phyloP scores from a whole-genome alignment of 2,888 invertebrate genomes.

The Zygaena filipendulae region DNA sequence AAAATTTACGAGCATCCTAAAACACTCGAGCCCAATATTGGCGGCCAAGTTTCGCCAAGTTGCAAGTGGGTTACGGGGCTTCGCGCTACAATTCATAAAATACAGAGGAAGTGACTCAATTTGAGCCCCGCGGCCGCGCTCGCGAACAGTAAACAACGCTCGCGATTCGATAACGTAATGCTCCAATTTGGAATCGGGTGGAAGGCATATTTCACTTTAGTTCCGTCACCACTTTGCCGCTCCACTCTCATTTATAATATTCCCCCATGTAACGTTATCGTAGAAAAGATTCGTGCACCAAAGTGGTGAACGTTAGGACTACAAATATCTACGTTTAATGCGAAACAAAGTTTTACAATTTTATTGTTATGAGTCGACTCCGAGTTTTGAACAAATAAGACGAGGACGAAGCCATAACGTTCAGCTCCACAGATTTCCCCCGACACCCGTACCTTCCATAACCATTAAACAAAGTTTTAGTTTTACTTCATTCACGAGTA shows the following conservation, averaged over 20 bases:
- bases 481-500: slow-evolving; percentile 22
- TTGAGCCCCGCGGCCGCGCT: slow-evolving; percentile 17
- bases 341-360: too few relatives aligned
- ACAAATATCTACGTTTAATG: too few relatives aligned
- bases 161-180: slow-evolving; percentile 29
- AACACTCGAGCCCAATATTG: slow-evolving; percentile 28
- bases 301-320: too few relatives aligned
- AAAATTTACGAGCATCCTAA: slow-evolving; percentile 31
- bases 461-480: slow-evolving; percentile 37
- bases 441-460: slow-evolving; percentile 28
- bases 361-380: too few relatives aligned
- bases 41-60: slow-evolving; percentile 21
- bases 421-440: slow-evolving; percentile 39
- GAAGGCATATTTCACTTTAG: slow-evolving; percentile 33
- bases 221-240: slow-evolving; percentile 18
- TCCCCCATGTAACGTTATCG: too few relatives aligned
- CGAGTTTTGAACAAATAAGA: too few relatives aligned
- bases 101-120: slow-evolving; percentile 24
- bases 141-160: slow-evolving; percentile 30
- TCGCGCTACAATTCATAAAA: slow-evolving; percentile 33
- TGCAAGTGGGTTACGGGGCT: slow-evolving; percentile 20
- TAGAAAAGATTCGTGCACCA: too few relatives aligned
- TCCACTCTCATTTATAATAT: slow-evolving; percentile 11
- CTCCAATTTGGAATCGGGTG: slow-evolving; percentile 21
- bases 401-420: too few relatives aligned